Conservation (phyloP, 2,888 invertebrate species). For the Adelognathus sp. region DNA sequence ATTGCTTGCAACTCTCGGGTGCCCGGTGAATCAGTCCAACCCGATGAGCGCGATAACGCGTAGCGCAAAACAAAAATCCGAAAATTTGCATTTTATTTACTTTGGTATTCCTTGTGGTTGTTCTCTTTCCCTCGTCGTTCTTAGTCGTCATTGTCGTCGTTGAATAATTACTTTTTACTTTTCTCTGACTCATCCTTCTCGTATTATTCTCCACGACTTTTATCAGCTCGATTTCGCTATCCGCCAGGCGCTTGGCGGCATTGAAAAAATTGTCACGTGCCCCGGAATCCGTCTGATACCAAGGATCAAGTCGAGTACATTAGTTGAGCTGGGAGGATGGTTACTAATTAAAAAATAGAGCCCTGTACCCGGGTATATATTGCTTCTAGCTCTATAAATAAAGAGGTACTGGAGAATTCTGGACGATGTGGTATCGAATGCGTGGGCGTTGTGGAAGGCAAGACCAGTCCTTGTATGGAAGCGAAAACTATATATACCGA, state of each 20-base stretch:
- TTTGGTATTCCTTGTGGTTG: constrained; percentile 66
- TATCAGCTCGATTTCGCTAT: constrained; percentile 75
- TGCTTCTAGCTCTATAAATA: neutral
- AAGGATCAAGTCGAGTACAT: no score
- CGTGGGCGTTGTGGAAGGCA: constrained; percentile 50
- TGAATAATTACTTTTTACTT: constrained; percentile 33
- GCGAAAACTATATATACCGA: neutral
- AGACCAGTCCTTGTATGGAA: constrained; percentile 50
- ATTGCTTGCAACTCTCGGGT: neutral
- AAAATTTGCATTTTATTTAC: constrained; percentile 63
- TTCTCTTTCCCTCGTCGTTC: constrained; percentile 64
- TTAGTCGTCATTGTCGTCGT: constrained; percentile 68
- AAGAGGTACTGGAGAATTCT: neutral
- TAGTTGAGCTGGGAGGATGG: no score
- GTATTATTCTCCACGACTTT: constrained; percentile 72
- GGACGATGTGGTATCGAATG: constrained; percentile 7
- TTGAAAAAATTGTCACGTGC: constrained; percentile 68
- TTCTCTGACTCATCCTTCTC: constrained; percentile 41
- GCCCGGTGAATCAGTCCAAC: neutral
- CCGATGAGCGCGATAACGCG: neutral
- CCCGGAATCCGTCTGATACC: constrained; percentile 70
- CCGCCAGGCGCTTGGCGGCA: constrained; percentile 75
- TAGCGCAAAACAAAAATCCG: constrained; percentile 13
- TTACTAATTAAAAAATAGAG: no score
- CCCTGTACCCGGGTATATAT: neutral